Base-by-base conservation (phyloP, 2,888 invertebrate species). In the Loripinus fragilis region DNA sequence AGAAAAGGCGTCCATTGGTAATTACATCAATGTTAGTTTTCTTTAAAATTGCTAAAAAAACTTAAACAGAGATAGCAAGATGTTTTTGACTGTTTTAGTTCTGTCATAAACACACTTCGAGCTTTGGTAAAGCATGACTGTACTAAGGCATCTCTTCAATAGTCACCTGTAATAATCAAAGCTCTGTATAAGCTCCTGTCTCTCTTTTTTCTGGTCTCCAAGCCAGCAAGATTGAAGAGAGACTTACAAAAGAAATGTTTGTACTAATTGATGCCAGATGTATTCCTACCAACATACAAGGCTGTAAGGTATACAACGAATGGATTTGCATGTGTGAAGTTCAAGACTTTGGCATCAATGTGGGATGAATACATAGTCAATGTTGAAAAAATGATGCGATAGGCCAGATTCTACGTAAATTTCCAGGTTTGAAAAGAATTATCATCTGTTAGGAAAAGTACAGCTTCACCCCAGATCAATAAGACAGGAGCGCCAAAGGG, bases 281-380 rank as follows among this genome's bases (percentile, higher is more conserved):
- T 10, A 20, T 48, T 20, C 48, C 48, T 5, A 20, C 20, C n/a
- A 20, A 10, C n/a, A 20, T 48, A 20, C 12, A n/a, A 15, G 48
- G n/a, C 20, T 48, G n/a, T 48, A 5, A 48, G n/a, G 20, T 48
- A 48, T 48, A n/a, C 48, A 5, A 48, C 48, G n/a, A 5, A 20
- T 20, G 48, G n/a, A 64, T 80, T 80, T 69, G 80, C 80, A 38
- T 70, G 80, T 28, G 72, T 74, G 0, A 80, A 76, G 35, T 80
- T 80, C 67, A 73, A 76, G 33, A 74, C 73, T 8, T 64, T 50
- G 8, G 74, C 76, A 10, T 64, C 71, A 60, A 74, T 74, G n/a
- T 76, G 77, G 7, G 50, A 68, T 1, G 65, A 80, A 42, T 80
- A 76, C 48, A 15, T 76, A 42, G 23, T 52, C 20, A 30, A 70